Evolutionary conservation across 2,888 invertebrate genomes (phyloP).

Genomic region (Polylopha cassiicola): DNA sequence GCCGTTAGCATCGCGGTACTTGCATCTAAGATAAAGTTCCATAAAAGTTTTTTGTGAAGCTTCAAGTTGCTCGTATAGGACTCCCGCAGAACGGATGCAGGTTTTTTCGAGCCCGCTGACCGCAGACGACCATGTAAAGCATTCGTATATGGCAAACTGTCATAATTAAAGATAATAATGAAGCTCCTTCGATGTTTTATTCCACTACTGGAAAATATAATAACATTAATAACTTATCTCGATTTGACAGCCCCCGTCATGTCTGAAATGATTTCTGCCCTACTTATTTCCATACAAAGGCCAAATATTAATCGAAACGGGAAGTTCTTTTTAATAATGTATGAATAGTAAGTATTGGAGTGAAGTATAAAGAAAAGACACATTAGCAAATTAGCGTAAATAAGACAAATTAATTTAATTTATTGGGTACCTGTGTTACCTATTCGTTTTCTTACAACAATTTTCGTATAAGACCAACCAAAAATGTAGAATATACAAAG

Average conservation of each 20-base stretch:
- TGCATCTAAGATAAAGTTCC: constrained; percentile 49
- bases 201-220: constrained; percentile 58
- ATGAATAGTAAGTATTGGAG: no score
- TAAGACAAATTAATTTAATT: constrained; percentile 4
- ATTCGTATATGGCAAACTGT: constrained; percentile 72
- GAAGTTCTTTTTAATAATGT: constrained; percentile 18
- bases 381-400: no score
- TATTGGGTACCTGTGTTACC: no score
- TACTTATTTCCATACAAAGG: constrained; percentile 38
- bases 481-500: no score
- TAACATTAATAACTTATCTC: constrained; percentile 71
- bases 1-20: constrained; percentile 38
- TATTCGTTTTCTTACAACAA: no score
- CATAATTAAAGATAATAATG: constrained; percentile 75
- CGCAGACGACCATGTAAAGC: constrained; percentile 54
- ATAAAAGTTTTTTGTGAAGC: constrained; percentile 51
- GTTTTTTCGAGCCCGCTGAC: constrained; percentile 51
- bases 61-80: constrained; percentile 58
- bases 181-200: constrained; percentile 59
- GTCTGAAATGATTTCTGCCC: constrained; percentile 32
- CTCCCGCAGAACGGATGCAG: constrained; percentile 45
- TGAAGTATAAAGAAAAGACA: no score
- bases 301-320: constrained; percentile 27
- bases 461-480: no score
- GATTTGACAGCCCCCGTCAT: constrained; percentile 45